Evolutionary conservation across 2,797 vertebrate species (phyloP).

Genomic region (Pseudomugil gertrudae): DNA sequence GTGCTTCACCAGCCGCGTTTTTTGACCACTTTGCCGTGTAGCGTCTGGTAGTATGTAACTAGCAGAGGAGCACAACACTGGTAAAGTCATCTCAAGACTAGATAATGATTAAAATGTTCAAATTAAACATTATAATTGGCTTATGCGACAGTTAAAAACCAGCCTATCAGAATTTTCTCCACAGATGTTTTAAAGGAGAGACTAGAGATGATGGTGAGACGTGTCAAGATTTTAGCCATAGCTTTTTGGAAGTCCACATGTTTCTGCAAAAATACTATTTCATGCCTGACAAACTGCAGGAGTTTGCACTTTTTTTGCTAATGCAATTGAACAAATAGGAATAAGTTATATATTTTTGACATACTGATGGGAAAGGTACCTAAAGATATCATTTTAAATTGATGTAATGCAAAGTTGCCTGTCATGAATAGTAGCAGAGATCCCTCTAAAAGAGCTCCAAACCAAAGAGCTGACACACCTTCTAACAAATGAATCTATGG

Average conservation of each 20-base stretch:
- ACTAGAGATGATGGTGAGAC: not conserved
- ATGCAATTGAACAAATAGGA: not conserved
- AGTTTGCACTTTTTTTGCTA: too few relatives aligned
- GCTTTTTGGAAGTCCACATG: too few relatives aligned
- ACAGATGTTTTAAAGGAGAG: not conserved
- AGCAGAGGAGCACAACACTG: conserved; percentile 7
- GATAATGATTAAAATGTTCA: not conserved
- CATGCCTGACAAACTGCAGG: too few relatives aligned
- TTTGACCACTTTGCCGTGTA: conserved; percentile 89
- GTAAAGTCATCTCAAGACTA: not conserved
- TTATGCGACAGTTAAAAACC: too few relatives aligned
- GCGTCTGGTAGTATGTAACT: conserved; percentile 94
- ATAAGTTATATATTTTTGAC: not conserved
- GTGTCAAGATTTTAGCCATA: not conserved
- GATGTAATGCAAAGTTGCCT: not conserved
- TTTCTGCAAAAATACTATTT: too few relatives aligned
- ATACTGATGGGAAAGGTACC: not conserved
- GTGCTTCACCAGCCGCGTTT: conserved; percentile 87
- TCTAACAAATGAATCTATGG: conserved; percentile 87
- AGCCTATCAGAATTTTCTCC: not conserved
- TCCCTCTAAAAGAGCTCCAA: not conserved
- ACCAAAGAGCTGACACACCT: conserved; percentile 80
- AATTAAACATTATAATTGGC: not conserved
- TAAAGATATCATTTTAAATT: not conserved
- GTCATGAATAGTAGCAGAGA: not conserved